phyloP scores from a whole-genome alignment of 2,113 vertebrate species.

The Arvicanthis niloticus region DNA sequence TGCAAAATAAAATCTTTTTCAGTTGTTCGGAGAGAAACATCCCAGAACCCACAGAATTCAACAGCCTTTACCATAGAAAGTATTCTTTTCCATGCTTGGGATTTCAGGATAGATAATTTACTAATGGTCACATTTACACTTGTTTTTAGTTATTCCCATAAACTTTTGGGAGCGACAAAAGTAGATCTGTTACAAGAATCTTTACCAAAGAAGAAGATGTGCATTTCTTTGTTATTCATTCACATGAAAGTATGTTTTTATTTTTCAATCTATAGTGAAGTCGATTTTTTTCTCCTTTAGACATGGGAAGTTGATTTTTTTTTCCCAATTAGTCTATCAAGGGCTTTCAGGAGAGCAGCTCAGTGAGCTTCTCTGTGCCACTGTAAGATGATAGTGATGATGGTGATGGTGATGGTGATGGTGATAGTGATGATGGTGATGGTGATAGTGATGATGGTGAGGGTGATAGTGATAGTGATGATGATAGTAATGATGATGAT shows the following conservation, averaged over 20 bases:
- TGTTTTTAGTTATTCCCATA: not conserved
- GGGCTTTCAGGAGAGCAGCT: not conserved
- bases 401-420: accelerated
- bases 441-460: not conserved
- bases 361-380: not conserved
- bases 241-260: not conserved
- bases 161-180: not conserved
- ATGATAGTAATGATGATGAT: not conserved
- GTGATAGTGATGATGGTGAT: not conserved
- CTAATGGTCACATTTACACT: not conserved
- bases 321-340: not conserved
- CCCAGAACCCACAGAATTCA: too few relatives aligned
- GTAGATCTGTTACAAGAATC: not conserved
- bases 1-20: not conserved
- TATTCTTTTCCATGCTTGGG: not conserved
- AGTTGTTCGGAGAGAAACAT: not conserved
- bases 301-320: not conserved
- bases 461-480: not conserved
- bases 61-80: not conserved
- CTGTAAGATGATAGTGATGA: not conserved
- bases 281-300: not conserved
- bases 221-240: not conserved
- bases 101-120: not conserved
- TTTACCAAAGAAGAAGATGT: accelerated
- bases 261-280: not conserved